Evolutionary conservation across 2,888 invertebrate genomes (phyloP), one percentile per base, ranked within the genome.

Genomic region (Amblyjoppa fuscipennis): DNA sequence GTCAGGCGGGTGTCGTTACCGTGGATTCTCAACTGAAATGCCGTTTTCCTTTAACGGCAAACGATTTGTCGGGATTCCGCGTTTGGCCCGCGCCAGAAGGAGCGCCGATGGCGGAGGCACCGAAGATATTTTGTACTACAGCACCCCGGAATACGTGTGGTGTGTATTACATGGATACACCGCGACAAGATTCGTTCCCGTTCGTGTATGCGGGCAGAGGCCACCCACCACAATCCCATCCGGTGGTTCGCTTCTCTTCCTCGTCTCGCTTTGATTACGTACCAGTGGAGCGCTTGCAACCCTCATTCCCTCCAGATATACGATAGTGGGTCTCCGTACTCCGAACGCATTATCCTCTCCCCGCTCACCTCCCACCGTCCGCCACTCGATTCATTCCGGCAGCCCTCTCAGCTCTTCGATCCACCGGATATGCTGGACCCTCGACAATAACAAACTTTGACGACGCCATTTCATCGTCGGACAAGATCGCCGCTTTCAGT

Each of bases 401-500:
- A 9, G 13, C 64, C 28, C 49, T 49, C 38, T 51, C n/a, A 11
- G 13, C 25, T 75, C 74, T 51, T 51, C 66, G 20, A 51, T 53
- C 66, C 34, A 53, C 28, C 64, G 51, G 51, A 76, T 73, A 49
- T 41, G 51, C 49, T 9, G 16, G 66, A 80, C 56, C 31, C 51
- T 45, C 59, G 45, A 59, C 66, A 66, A 66, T 80, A 80, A 80
- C 73, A 74, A 80, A 80, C 73, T 68, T 80, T 68, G 66, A 80
- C 80, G 66, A 74, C 45, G 41, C 16, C 45, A 31, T 80, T 80
- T 80, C 53, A 73, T 4, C 53, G 53, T 13, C 34, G 71, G 9
- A 34, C 28, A 34, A 71, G 16, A 73, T 73, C 73, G 73, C 64
- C 7, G n/a, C 31, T 34, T 4, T 7, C 64, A 31, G 16, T 31